Evolutionary conservation across 2,888 invertebrate species (phyloP).

Genomic region (Spodoptera exigua): DNA sequence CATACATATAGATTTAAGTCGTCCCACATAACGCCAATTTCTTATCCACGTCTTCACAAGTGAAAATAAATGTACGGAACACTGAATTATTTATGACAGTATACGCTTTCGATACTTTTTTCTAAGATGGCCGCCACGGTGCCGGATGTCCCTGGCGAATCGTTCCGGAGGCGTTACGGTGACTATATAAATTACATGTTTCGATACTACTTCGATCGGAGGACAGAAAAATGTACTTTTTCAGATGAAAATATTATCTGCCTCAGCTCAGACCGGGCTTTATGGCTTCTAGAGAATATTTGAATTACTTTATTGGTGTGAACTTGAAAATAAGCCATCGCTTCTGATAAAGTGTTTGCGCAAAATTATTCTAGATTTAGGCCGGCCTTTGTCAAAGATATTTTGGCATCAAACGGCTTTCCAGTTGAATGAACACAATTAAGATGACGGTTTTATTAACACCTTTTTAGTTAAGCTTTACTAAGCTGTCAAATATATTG

Average conservation of each 20-base stretch:
- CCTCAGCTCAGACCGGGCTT: slow-evolving; percentile 3
- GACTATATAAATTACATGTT: slow-evolving; percentile 55
- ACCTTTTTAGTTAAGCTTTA: slow-evolving; percentile 8
- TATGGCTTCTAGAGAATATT: slow-evolving; percentile 7
- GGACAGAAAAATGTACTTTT: slow-evolving; percentile 30
- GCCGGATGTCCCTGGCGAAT: slow-evolving; percentile 65
- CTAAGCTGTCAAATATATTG: neutral
- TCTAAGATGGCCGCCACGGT: slow-evolving; percentile 59
- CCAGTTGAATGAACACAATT: slow-evolving; percentile 28
- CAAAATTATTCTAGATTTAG: slow-evolving; percentile 35
- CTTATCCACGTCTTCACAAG: slow-evolving; percentile 47
- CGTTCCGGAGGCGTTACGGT: slow-evolving; percentile 58
- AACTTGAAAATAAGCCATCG: slow-evolving; percentile 22
- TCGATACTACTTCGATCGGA: slow-evolving; percentile 45
- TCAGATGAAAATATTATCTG: slow-evolving; percentile 31
- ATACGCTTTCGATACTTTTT: slow-evolving; percentile 59
- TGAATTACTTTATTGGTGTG: slow-evolving; percentile 20
- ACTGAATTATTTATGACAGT: slow-evolving; percentile 60
- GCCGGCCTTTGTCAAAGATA: slow-evolving; percentile 13
- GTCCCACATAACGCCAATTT: slow-evolving; percentile 42
- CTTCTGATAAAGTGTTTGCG: slow-evolving; percentile 31
- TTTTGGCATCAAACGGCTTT: slow-evolving; percentile 35
- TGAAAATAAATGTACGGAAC: slow-evolving; percentile 62
- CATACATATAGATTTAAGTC: slow-evolving; percentile 19
- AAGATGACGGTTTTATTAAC: slow-evolving; percentile 10